Percentiles rank a stretch among this genome's conserved stretches.
These are phyloP conservation scores for Paradoxurus hermaphroditus DNA, from an alignment of 2,113 vertebrate genomes.

Conservation along the genomic window DNA sequence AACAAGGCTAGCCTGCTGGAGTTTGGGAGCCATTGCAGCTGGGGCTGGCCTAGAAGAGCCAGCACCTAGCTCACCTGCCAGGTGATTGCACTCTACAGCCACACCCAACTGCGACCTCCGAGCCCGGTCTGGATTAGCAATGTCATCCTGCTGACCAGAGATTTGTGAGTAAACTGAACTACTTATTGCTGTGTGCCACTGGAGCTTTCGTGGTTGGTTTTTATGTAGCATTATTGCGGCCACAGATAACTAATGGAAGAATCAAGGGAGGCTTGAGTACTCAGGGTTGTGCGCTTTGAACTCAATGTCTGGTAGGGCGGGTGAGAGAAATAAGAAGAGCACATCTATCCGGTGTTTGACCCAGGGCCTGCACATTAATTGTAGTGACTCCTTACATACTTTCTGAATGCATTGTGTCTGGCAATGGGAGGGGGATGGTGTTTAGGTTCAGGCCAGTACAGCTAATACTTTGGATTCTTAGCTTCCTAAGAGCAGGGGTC, in stretches of 20 bases:
- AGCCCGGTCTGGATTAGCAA: not conserved
- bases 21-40: not conserved
- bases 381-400: not conserved
- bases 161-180: not conserved
- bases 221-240: not conserved
- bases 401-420: not conserved
- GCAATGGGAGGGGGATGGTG: not conserved
- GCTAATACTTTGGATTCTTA: not conserved
- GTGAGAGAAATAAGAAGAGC: not conserved
- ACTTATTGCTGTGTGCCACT: not conserved
- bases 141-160: not conserved
- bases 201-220: not conserved
- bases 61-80: not conserved
- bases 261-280: not conserved
- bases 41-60: not conserved
- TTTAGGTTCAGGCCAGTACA: not conserved
- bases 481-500: not conserved
- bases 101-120: not conserved
- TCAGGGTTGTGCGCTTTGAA: not conserved
- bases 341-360: not conserved
- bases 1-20: not conserved
- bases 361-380: not conserved
- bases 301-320: not conserved
- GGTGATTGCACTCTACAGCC: not conserved
- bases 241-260: not conserved